These are phyloP conservation scores for Ahaetulla prasina DNA, from an alignment of 2,113 vertebrate species.

Conservation along the genomic window DNA sequence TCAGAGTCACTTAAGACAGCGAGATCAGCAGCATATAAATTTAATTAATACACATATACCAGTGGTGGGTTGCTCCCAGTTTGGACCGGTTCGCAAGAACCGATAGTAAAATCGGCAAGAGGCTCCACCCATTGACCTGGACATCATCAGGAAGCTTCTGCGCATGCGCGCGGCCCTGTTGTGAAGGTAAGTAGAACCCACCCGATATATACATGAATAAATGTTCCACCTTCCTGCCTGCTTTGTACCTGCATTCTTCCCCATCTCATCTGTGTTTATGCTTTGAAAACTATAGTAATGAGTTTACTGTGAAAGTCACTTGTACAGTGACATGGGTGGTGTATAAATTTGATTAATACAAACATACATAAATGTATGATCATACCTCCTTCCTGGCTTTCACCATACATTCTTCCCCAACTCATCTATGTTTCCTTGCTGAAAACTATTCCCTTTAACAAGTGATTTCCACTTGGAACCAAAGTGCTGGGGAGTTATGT, in stretches of 20 bases:
- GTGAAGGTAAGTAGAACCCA: too few relatives aligned
- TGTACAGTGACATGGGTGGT: not conserved
- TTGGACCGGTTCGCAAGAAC: too few relatives aligned
- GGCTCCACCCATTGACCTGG: too few relatives aligned
- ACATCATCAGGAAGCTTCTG: too few relatives aligned
- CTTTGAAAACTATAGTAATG: not conserved
- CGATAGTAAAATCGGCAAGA: too few relatives aligned
- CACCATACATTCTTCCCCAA: not conserved
- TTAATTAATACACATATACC: not conserved
- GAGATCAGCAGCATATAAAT: not conserved
- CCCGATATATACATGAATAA: not conserved
- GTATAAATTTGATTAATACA: not conserved
- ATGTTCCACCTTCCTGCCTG: not conserved
- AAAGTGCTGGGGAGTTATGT: not conserved
- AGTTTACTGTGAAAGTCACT: not conserved
- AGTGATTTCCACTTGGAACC: not conserved
- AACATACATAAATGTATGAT: not conserved
- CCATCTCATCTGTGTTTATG: not conserved
- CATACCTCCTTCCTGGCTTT: not conserved
- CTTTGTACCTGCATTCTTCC: not conserved
- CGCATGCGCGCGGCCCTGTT: too few relatives aligned
- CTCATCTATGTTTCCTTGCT: not conserved
- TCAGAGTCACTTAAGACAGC: not conserved
- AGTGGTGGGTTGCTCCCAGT: too few relatives aligned
- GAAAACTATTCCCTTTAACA: not conserved